Conservation (phyloP, 2,113 vertebrate species). For the Muscicapa adusta region DNA sequence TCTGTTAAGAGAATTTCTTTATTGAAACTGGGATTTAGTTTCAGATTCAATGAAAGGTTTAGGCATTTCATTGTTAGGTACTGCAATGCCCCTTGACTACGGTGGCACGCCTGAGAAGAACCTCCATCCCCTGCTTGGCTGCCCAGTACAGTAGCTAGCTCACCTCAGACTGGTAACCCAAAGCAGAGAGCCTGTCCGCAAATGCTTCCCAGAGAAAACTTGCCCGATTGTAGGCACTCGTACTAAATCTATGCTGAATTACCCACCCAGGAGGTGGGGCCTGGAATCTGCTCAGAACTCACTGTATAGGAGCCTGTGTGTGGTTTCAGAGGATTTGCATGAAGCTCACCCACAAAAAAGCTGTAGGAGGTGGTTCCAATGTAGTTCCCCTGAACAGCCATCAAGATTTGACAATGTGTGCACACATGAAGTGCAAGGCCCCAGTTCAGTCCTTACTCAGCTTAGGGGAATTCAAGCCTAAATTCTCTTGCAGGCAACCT, state of each 20-base stretch:
- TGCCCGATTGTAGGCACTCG: background rate
- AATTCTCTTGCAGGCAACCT: background rate
- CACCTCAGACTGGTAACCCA: background rate
- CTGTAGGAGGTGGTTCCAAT: rapidly evolving
- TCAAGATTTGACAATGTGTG: background rate
- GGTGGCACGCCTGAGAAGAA: background rate
- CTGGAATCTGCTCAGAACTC: background rate
- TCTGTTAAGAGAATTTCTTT: background rate
- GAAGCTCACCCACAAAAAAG: background rate
- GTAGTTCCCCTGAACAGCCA: background rate
- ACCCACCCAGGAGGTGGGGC: background rate
- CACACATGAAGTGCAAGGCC: background rate
- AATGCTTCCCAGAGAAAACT: background rate
- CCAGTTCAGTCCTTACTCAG: background rate
- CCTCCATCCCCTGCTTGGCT: background rate
- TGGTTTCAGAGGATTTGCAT: background rate
- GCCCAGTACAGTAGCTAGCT: background rate
- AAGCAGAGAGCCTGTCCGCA: background rate
- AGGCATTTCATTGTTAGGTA: background rate
- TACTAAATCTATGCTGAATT: background rate
- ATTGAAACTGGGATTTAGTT: background rate
- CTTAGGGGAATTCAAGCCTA: background rate
- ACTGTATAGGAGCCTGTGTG: background rate
- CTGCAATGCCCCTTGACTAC: background rate
- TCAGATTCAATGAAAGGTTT: background rate